A percentile compares a stretch with the other conserved stretches of the same genome.
Conservation (phyloP, 2,113 vertebrate species). For the Egretta garzetta region DNA sequence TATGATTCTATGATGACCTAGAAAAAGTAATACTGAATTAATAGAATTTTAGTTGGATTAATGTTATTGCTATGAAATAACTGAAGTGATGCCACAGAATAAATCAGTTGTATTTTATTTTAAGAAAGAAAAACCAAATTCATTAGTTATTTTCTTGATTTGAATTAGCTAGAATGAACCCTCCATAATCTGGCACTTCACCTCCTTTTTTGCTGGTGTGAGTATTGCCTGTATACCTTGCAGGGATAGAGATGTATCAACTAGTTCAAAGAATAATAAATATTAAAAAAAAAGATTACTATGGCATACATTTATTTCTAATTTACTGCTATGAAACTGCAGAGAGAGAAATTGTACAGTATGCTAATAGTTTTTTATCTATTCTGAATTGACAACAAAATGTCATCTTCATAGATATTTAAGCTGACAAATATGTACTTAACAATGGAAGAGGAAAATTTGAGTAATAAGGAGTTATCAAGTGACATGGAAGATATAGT, state of each 20-base stretch:
- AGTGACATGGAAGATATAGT: background rate
- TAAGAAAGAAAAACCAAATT: background rate
- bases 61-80: background rate
- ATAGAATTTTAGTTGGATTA: background rate
- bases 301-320: background rate
- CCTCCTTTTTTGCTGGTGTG: background rate
- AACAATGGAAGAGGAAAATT: background rate
- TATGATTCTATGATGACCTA: background rate
- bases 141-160: background rate
- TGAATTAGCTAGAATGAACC: background rate
- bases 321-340: background rate
- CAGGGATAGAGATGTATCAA: background rate
- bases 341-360: background rate
- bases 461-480: background rate
- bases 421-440: background rate
- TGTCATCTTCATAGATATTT: background rate
- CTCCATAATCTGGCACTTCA: background rate
- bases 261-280: background rate
- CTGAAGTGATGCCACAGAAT: background rate
- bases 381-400: background rate
- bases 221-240: background rate
- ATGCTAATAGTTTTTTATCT: background rate
- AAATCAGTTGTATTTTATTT: background rate
- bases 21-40: background rate
- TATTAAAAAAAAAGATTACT: background rate